Evolutionary conservation across 2,113 vertebrate species (phyloP).

Genomic region (Empidonax traillii): DNA sequence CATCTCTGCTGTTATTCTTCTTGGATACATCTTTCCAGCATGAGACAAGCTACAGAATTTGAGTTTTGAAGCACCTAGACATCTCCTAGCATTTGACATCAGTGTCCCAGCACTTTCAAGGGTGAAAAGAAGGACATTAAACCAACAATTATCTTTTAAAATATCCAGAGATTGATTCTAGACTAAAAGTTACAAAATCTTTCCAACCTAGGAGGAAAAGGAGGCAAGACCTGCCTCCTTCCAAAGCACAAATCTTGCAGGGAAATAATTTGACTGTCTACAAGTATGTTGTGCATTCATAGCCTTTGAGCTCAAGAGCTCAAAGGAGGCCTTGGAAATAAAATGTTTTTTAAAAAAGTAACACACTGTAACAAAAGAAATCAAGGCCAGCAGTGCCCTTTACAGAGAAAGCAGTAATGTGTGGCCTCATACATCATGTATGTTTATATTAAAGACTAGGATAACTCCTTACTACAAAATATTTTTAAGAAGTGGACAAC

Average conservation of each 20-base stretch:
- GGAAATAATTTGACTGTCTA: background rate
- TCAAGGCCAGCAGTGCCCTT: conserved; percentile 13
- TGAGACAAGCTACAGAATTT: background rate
- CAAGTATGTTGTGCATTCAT: background rate
- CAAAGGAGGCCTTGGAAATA: background rate
- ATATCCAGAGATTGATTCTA: background rate
- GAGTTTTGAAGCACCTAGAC: background rate
- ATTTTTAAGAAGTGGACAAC: conserved; percentile 44
- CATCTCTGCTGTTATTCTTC: background rate
- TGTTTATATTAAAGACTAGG: conserved; percentile 35
- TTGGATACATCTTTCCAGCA: background rate
- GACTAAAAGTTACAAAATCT: background rate
- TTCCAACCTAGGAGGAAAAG: background rate
- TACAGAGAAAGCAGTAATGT: conserved; percentile 25
- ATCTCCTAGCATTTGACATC: background rate
- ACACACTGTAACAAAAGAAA: background rate
- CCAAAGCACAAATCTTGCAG: background rate
- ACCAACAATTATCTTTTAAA: background rate
- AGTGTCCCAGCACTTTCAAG: background rate
- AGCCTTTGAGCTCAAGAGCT: background rate
- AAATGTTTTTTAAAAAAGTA: background rate
- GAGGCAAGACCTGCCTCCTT: background rate
- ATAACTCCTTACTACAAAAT: conserved; percentile 45
- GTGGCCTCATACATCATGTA: conserved; percentile 44
- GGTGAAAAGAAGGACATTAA: background rate